Evolutionary conservation across 2,888 invertebrate genomes (phyloP), one percentile per base, ranked within the genome.

Genomic region (Syrista parreyssii): DNA sequence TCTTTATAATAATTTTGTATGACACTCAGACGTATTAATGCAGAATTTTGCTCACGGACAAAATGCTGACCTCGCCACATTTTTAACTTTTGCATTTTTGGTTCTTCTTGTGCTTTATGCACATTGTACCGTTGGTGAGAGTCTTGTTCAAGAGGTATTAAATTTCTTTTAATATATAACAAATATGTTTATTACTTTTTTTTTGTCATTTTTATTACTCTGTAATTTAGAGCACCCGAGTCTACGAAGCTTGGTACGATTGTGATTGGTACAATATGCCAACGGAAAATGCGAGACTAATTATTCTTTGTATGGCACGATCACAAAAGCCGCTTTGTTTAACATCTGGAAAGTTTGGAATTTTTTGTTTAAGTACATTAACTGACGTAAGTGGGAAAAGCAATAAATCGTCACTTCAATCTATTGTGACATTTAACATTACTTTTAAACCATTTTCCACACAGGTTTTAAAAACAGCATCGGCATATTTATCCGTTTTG

Each of bases 331-430:
- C 93, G 1, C 87, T 94, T 75, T 88, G 89, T 69, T 91, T 94
- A 4, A 92, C 92, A 0, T 93, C 94, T 40, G 93, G 93, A 9
- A 93, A 93, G 87, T 92, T 93, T 83, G 92, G 92, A 79, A 93
- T 91, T 1, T 89, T 94, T 31, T 93, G 93, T 4, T 89, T 93
- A 35, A 91, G 92, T 76, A 93, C 93, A 32, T 92, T 94, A 79
- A 94, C 93, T 36, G 89, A 92, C 79, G 94, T 93, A 89, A 92
- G 92, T 79, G 15, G 32, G 23, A 55, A 2, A 55, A 2, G 9
- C 2, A 23, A 15, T 55, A 23, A 23, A 23, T 55, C 1, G 9
- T 23, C 2, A 55, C 23, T 15, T 9, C 9, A 1, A 55, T 23
- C 23, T 15, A 55, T 9, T 55, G 55, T 23, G 23, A 55, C 23